Conservation (phyloP, 2,888 invertebrate genomes). For the Torymus tubicola region DNA sequence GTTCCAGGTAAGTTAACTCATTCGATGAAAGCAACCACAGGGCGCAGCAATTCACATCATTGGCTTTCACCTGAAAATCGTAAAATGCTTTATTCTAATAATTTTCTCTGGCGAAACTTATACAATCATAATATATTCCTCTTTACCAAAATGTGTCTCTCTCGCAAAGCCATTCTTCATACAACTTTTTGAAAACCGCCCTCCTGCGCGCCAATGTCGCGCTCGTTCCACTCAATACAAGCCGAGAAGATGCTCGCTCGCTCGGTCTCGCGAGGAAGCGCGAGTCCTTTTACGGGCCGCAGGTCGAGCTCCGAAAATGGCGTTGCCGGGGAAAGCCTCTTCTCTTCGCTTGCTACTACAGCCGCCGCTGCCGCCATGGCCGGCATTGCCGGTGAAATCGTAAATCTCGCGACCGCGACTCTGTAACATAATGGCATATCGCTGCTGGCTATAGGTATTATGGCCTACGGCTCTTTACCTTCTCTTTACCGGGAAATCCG, state of each 20-base stretch:
- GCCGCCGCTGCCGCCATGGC: too few relatives aligned
- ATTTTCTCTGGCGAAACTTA: too few relatives aligned
- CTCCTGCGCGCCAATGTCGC: too few relatives aligned
- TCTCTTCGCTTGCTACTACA: too few relatives aligned
- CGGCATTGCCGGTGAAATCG: conserved; percentile 61
- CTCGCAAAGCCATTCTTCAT: too few relatives aligned
- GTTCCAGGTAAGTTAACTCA: conserved; percentile 40
- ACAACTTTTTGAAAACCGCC: too few relatives aligned
- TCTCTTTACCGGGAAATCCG: conserved; percentile 57
- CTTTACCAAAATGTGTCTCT: too few relatives aligned
- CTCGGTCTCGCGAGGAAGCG: not conserved
- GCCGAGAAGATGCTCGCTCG: not conserved
- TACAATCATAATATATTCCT: too few relatives aligned
- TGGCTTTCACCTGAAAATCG: too few relatives aligned
- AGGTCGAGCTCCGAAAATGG: conserved; percentile 61
- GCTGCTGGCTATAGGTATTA: not conserved
- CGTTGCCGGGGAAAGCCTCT: conserved; percentile 61
- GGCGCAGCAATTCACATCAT: too few relatives aligned
- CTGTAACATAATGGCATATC: conserved; percentile 53
- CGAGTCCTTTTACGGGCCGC: conserved; percentile 59
- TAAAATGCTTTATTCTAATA: too few relatives aligned
- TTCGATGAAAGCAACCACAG: not conserved
- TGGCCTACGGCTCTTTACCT: not conserved
- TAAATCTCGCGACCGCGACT: conserved; percentile 62
- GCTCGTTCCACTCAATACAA: too few relatives aligned